Conservation (phyloP, 2,888 invertebrate species). For the Synergus japonicus region DNA sequence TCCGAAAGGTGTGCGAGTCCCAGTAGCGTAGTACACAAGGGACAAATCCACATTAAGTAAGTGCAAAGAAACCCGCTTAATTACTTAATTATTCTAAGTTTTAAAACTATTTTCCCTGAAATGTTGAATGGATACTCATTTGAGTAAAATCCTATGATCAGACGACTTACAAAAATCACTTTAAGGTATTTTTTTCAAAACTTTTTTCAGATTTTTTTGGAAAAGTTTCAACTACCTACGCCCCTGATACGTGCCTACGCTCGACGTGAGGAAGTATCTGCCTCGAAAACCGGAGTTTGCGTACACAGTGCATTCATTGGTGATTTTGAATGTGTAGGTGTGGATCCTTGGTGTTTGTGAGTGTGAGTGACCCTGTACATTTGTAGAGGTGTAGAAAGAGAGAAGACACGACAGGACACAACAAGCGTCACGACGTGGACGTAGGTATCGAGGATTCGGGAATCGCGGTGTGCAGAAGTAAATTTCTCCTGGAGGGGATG, state of each 20-base stretch:
- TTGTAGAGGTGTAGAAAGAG: constrained; percentile 50
- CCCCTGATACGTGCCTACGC: constrained; percentile 46
- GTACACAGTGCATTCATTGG: constrained; percentile 51
- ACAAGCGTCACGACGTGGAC: constrained; percentile 46
- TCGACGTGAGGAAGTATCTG: constrained; percentile 54
- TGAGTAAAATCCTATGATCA: constrained; percentile 7
- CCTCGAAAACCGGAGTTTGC: constrained; percentile 47
- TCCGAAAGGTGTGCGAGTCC: constrained; percentile 51
- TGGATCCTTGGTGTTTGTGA: background rate
- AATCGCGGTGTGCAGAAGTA: constrained; percentile 44
- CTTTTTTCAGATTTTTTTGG: background rate
- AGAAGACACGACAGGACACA: constrained; percentile 52
- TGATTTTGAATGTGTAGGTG: constrained; percentile 19
- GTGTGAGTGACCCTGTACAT: constrained; percentile 39
- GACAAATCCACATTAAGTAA: constrained; percentile 21
- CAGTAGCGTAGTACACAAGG: background rate
- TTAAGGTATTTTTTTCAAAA: background rate
- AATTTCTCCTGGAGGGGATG: constrained; percentile 31
- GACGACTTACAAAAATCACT: background rate
- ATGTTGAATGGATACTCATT: background rate
- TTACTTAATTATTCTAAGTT: background rate
- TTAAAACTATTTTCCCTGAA: background rate
- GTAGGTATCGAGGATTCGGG: constrained; percentile 43
- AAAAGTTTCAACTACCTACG: background rate
- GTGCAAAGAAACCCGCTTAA: background rate